Conservation (phyloP, 2,888 invertebrate species). For the Trypoxylon attenuatum region DNA sequence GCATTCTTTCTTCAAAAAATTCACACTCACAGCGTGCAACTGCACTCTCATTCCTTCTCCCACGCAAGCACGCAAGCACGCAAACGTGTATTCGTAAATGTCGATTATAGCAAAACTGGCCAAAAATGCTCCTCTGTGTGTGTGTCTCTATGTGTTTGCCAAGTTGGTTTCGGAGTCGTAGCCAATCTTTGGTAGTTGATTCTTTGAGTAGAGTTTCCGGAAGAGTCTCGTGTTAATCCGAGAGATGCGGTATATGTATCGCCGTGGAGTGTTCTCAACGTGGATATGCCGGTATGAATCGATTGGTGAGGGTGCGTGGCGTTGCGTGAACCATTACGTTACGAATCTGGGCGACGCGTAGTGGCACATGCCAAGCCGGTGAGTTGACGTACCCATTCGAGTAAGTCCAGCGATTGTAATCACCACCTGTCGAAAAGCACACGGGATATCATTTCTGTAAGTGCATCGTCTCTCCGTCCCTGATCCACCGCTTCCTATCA, state of each 20-base stretch:
- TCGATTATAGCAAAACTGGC: too few relatives aligned
- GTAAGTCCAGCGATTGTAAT: conserved; percentile 73
- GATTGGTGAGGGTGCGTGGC: conserved; percentile 74
- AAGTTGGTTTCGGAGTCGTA: conserved; percentile 39
- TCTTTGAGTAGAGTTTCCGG: neutral
- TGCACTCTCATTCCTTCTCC: too few relatives aligned
- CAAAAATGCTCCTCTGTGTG: too few relatives aligned
- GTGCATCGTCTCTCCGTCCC: neutral
- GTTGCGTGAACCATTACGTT: conserved; percentile 75
- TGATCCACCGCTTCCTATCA: neutral
- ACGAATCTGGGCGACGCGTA: conserved; percentile 73
- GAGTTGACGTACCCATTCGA: conserved; percentile 73
- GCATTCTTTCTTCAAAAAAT: too few relatives aligned
- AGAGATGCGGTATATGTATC: neutral
- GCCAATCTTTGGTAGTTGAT: conserved; percentile 55
- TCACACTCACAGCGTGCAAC: too few relatives aligned
- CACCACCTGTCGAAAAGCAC: conserved; percentile 74
- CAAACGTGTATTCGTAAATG: too few relatives aligned
- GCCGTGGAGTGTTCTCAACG: conserved; percentile 47
- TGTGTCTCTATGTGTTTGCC: conserved; percentile 8
- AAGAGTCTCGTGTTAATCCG: neutral
- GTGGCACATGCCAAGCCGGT: conserved; percentile 74
- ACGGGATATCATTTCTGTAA: conserved; percentile 33
- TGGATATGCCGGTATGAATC: conserved; percentile 70
- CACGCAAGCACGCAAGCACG: conserved; percentile 8